A percentile compares a stretch with the other conserved stretches of the same genome.
Conservation (phyloP, 2,113 vertebrate species). For the Thamnophis sirtalis region DNA sequence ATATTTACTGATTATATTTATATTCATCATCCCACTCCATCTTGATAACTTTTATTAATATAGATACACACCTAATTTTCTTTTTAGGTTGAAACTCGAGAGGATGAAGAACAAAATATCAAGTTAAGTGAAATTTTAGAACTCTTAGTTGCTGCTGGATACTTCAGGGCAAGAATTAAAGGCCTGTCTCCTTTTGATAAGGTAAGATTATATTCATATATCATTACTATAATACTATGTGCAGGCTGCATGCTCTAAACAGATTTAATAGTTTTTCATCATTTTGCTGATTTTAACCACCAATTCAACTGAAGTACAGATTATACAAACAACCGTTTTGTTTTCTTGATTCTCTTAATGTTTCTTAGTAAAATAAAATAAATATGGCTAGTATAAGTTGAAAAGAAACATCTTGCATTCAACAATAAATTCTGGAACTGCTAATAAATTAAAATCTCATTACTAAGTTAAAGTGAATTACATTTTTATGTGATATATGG, state of each 20-base stretch:
- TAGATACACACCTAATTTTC: not conserved
- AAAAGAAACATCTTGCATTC: not conserved
- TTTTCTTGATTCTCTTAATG: not conserved
- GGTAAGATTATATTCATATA: conserved; percentile 61
- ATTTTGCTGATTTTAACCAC: not conserved
- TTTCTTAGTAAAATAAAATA: not conserved
- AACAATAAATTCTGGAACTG: not conserved
- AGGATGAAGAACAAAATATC: conserved; percentile 93
- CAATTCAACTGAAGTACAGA: not conserved
- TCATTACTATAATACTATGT: not conserved
- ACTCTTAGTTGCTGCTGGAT: conserved; percentile 92
- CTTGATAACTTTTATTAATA: not conserved
- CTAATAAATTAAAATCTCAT: not conserved
- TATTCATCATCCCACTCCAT: not conserved
- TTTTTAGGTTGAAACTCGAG: conserved; percentile 89
- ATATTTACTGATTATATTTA: not conserved
- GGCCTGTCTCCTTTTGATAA: conserved; percentile 96
- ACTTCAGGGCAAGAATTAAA: conserved; percentile 96
- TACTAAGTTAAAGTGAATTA: not conserved
- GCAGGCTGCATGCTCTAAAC: fast-evolving
- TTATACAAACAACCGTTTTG: not conserved
- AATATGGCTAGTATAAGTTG: not conserved
- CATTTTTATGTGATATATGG: not conserved
- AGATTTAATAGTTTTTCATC: not conserved
- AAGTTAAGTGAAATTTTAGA: conserved; percentile 94